Base-by-base conservation (phyloP, 2,888 invertebrate genomes). In the Halocaridina rubra region DNA sequence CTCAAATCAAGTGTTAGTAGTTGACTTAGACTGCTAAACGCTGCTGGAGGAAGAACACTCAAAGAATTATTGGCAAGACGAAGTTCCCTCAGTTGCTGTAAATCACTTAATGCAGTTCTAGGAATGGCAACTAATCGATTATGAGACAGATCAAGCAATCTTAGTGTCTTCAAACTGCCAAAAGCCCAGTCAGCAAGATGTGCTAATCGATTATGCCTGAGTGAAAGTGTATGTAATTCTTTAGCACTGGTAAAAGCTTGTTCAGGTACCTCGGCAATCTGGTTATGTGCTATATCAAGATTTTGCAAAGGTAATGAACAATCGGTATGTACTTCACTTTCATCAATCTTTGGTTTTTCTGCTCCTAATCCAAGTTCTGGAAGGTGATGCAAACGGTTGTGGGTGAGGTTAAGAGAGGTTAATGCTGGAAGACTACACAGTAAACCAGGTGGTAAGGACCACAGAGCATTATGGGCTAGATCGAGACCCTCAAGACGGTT, bases 1-100 rank as follows among this genome's bases (percentile, higher is more conserved):
- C 96, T 96, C 90, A 97, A 92, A 92, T 97, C 97, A 88, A 97
- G 92, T 0, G 95, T 94, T 89, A 95, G 93, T 89, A 98, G 92
- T 90, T 95, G 96, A 89, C 95, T 95, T 89, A 97, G 92, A 91
- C 96, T 95, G 19, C 95, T 94, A 90, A 98, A 96, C 79, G 97
- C 92, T 89, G 95, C 95, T 0, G 96, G 95, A 89, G 96, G 95
- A 89, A 97, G 92, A 67, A 95, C 95, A 91, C 95, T 94, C 89
- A 98, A 95, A 27, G 96, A 96, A 92, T 97, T 97, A 92, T 97
- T 97, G 91, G 96, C 96, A 90, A 97, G 92, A 91, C 96, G 95
- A 90, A 97, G 94, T 92, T 97, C 97, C 92, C 95, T 95, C 89
- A 97, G 86, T 53, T 90, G 89, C 13, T 87, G 88, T 4, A 89